Base-by-base conservation (phyloP, 2,888 invertebrate genomes). In the Ecdyonurus torrentis region DNA sequence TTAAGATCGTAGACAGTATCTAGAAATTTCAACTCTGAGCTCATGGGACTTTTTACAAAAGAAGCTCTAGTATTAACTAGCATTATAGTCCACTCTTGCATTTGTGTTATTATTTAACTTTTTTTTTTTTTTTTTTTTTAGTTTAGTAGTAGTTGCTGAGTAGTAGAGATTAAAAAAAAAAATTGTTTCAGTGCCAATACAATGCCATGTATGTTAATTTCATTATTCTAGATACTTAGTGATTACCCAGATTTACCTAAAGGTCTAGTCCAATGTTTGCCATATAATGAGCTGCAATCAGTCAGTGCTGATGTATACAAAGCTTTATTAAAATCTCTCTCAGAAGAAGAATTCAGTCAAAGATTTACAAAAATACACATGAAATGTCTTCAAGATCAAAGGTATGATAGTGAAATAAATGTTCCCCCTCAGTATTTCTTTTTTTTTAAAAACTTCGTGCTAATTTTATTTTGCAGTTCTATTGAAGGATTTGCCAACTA, bases 271-370 rank as follows among this genome's bases (percentile, higher is more conserved):
- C 61, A 62, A 58, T 66, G 66, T 15, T 68, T 74, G 65, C 66
- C 68, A 2, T 70, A 71, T 24, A 73, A 71, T 62, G 78, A 82
- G 64, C 72, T 85, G 37, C 80, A 81, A 2, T 80, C 82, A 22
- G 77, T 81, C 37, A 82, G 83, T 23, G 78, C 81, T 59, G 81
- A 81, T 68, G 76, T 84, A 72, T 85, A 84, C 68, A 75, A 73
- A 70, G 73, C 75, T 23, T 70, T 82, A 64, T 68, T 79, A 23
- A 76, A 77, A 23, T 76, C 76, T 67, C 66, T 79, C 7, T 69
- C 70, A 60, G 73, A 74, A 63, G 70, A 73, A 24, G 72, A 76
- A 59, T 83, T 82, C 82, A 74, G 71, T 66, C 63, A 68, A 58
- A 64, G 77, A 65, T 82, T 82, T 69, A 68, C 74, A 52, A 23